Base-by-base conservation (phyloP, 2,113 vertebrate species). In the Anthoscopus minutus region DNA sequence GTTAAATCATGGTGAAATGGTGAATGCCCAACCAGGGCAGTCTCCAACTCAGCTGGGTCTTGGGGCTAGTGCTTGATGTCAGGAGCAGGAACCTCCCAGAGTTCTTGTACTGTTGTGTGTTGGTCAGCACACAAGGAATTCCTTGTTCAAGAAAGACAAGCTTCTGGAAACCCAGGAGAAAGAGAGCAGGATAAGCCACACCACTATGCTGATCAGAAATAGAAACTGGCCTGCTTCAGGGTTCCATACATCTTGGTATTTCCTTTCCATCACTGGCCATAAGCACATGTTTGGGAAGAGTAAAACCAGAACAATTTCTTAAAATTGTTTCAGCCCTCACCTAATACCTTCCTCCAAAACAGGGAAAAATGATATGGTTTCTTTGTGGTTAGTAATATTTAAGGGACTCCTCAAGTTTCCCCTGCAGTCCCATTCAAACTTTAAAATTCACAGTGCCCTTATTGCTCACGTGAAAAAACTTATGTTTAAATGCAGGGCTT, bases 31-130 rank as follows among this genome's bases (percentile, higher is more conserved):
- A 28, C 50, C 71, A 72, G 57, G 47, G 9, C 45, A 65, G 3
- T 44, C 44, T 56, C 47, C 25, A 18, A 1, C 19, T 24, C 12
- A 67, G 21, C 50, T 38, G 51, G 8, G 14, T 33, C 35, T 44
- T 20, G 16, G 11, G 14, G 13, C 54, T 73, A n/a, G 44, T 57
- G 44, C 51, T 44, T 38, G 8, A 54, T 40, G 28, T 25, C 47
- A 42, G 57, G 47, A 58, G 7, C 2, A 0, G 31, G 27, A 73
- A 38, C 12, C 38, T 48, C 40, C 21, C 0, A 0, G 20, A 51
- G 79, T 42, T 33, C 13, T 30, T 57, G 13, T 37, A 33, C 60
- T 18, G 1, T 31, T 58, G 25, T 3, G 1, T 57, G 17, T 48
- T 61, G 33, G 65, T 35, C 33, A 58, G 28, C 53, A 76, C 22